Base-by-base conservation (phyloP, 2,797 vertebrate species). In the Enteromius radiatus region DNA sequence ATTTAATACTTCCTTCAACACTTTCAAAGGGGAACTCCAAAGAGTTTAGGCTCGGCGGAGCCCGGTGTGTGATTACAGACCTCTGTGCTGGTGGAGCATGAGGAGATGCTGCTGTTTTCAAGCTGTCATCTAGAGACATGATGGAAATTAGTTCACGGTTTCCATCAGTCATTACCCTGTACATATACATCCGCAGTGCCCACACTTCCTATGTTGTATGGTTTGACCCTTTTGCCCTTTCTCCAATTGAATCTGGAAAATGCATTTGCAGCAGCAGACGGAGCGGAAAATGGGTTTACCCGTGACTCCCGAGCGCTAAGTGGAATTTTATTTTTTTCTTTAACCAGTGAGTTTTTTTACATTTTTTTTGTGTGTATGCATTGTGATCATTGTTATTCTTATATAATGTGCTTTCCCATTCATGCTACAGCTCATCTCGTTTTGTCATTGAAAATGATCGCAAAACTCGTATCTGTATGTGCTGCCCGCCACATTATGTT, bases 261-360 rank as follows among this genome's bases (percentile, higher is more conserved):
- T 82, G 49, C 84, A 87, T 91, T 92, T 90, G 82, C 86, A 31
- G 84, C 82, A 86, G 87, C 86, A 92, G 90, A 91, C 88, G 86
- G 86, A 92, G 92, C 77, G 52, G 87, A 91, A 93, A 93, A 92
- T 92, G 81, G 79, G 89, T 92, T 91, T 88, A 82, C 87, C 87
- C 87, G 69, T 83, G 84, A 74, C 84, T 86, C 71, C 83, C 79
- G 88, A 88, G 83, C 85, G 80, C 87, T 88, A 89, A 85, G 80
- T 87, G 81, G 89, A 89, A 85, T 82, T 82, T 81, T 76, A 70
- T 83, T 82, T 45, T 86, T 78, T 63, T 82, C 38, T 82, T 83
- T 54, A 36, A 65, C 28, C 54, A 14, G 23, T 19, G 6, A 64
- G 38, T 45, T 65, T 83, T 79, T 67, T 36, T 26, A 14, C 31